Evolutionary conservation across 1,140 invertebrate species (phyloP).

Genomic region (Drosophila orena): DNA sequence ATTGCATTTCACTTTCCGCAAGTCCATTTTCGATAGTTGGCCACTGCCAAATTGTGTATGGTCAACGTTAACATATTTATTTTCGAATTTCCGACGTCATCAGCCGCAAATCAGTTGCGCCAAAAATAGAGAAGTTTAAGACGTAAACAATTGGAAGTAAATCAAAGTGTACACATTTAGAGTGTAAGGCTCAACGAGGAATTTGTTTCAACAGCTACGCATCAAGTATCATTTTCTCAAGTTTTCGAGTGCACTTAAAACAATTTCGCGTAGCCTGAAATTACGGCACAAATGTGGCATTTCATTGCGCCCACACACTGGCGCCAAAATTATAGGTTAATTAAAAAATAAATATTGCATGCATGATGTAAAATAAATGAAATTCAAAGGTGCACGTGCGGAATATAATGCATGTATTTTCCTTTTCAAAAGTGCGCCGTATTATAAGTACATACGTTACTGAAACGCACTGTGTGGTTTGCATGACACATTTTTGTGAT

Average conservation of each 20-base stretch:
- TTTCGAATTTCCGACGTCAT: constrained; percentile 73
- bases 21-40: neutral
- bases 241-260: constrained; percentile 34
- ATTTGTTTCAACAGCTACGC: constrained; percentile 28
- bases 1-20: constrained; percentile 38
- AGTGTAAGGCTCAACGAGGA: constrained; percentile 44
- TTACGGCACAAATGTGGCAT: constrained; percentile 32
- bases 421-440: neutral
- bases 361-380: neutral
- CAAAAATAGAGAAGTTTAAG: constrained; percentile 44
- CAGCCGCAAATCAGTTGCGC: constrained; percentile 66
- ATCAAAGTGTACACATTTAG: constrained; percentile 40
- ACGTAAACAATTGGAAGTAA: constrained; percentile 42
- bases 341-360: neutral
- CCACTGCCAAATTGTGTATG: constrained; percentile 21
- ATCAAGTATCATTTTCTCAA: constrained; percentile 31
- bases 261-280: constrained; percentile 35
- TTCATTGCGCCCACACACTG: constrained; percentile 5
- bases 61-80: constrained; percentile 40
- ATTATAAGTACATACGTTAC: neutral
- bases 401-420: neutral
- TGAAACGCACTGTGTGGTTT: constrained; percentile 22
- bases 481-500: constrained; percentile 52
- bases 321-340: neutral
- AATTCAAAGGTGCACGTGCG: neutral